Conservation (phyloP, 1,140 invertebrate species). For the Mylabris phalerata region DNA sequence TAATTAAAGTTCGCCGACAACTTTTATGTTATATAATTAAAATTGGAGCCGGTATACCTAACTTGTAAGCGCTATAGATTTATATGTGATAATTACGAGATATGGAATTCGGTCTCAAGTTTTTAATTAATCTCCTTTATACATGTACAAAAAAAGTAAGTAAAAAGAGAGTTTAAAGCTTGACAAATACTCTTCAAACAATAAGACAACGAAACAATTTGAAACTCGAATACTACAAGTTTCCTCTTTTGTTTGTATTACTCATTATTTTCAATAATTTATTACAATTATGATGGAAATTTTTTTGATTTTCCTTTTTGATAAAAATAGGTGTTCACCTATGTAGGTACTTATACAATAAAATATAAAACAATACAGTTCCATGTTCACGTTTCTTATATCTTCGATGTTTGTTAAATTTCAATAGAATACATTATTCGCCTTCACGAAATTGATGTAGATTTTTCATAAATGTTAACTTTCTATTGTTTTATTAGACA, state of each 20-base stretch:
- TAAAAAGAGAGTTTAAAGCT: not conserved
- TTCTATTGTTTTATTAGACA: slow-evolving; percentile 25
- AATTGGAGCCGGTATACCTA: slow-evolving; percentile 26
- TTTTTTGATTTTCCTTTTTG: too few species aligned
- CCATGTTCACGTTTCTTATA: slow-evolving; percentile 14
- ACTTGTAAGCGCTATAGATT: slow-evolving; percentile 19
- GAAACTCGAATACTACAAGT: too few species aligned
- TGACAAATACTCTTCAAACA: too few species aligned
- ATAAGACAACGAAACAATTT: too few species aligned
- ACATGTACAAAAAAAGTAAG: slow-evolving; percentile 22
- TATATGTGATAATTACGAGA: slow-evolving; percentile 37
- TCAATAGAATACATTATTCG: slow-evolving; percentile 28
- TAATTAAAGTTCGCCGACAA: slow-evolving; percentile 35
- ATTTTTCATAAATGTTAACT: slow-evolving; percentile 30
- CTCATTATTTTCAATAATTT: too few species aligned
- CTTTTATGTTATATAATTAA: slow-evolving; percentile 37
- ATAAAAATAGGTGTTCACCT: too few species aligned
- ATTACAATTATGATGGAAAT: too few species aligned
- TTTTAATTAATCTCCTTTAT: slow-evolving; percentile 36
- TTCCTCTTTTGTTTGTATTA: too few species aligned
- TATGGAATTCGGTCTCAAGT: slow-evolving; percentile 30
- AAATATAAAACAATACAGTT: too few species aligned
- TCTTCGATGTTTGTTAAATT: slow-evolving; percentile 21
- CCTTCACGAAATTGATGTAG: slow-evolving; percentile 29
- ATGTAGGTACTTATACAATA: too few species aligned